These are phyloP conservation scores for Petromus typicus DNA, from an alignment of 2,113 vertebrate species.

Conservation along the genomic window DNA sequence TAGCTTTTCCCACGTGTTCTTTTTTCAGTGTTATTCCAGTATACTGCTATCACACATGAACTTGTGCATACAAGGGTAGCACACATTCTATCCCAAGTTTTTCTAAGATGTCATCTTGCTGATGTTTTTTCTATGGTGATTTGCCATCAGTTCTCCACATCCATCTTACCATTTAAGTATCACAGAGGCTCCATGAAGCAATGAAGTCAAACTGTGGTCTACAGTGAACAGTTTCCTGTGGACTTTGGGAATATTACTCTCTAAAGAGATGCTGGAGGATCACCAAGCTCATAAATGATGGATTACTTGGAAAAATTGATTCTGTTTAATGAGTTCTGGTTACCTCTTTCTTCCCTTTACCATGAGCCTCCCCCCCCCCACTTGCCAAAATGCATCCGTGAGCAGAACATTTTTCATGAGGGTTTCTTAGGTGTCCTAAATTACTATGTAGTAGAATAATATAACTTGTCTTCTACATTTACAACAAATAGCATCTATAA, in stretches of 20 bases:
- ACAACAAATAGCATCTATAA: neutral
- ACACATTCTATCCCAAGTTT: neutral
- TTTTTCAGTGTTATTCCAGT: neutral
- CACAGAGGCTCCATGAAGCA: neutral
- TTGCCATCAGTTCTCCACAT: neutral
- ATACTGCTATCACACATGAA: neutral
- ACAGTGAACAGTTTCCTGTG: neutral
- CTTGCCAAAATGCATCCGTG: neutral
- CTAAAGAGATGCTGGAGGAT: neutral
- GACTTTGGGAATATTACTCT: neutral
- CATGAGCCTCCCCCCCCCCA: neutral
- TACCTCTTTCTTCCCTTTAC: slow-evolving; percentile 27
- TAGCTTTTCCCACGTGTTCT: neutral
- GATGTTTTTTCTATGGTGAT: neutral
- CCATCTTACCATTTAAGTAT: neutral
- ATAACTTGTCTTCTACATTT: neutral
- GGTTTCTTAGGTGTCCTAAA: neutral
- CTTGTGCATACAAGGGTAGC: neutral
- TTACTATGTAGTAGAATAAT: neutral
- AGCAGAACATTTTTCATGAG: neutral
- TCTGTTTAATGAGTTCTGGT: neutral
- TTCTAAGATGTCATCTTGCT: neutral
- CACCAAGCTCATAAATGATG: neutral
- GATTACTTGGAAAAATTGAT: neutral
- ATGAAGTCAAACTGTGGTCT: neutral